Base-by-base conservation (phyloP, 2,888 invertebrate genomes). In the Leucophenga maculata region DNA sequence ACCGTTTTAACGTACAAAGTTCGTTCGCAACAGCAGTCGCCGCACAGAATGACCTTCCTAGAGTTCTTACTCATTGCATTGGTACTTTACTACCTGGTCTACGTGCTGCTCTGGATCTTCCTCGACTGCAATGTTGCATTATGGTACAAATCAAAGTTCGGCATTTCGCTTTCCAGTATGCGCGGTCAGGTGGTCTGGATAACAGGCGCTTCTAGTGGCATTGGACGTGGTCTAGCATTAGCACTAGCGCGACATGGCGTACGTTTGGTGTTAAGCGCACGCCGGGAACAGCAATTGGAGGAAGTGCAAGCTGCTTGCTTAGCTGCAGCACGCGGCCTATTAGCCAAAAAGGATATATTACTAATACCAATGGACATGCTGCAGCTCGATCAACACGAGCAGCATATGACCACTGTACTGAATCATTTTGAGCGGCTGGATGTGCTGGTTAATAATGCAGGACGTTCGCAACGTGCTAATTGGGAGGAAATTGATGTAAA, bases 171-270 rank as follows among this genome's bases (percentile, higher is more conserved):
- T 67, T 89, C 89, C 50, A 84, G 87, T 3, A 86, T 93, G 66
- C 88, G 89, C 55, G 92, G 92, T 0, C 92, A 94, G 87, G 94
- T 95, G 3, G 92, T 95, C 1, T 96, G 95, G 93, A 92, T 96
- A 76, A 94, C 94, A 1, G 95, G 95, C 54, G 94, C 95, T 0
- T 95, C 95, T 0, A 94, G 94, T 88, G 95, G 95, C 14, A 95
- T 96, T 73, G 95, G 95, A 2, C 93, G 94, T 87, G 87, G 91
- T 74, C 88, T 94, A 60, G 94, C 95, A 0, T 90, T 93, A 73
- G 90, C 91, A 20, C 87, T 94, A 65, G 93, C 94, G 0, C 90
- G 90, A 78, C 89, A 90, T 80, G 93, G 93, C 6, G 93, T 92
- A 1, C 92, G 92, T 84, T 83, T 95, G 54, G 91, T 93, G 6